phyloP scores from a whole-genome alignment of 2,113 vertebrate genomes.

The Peromyscus polionotus region DNA sequence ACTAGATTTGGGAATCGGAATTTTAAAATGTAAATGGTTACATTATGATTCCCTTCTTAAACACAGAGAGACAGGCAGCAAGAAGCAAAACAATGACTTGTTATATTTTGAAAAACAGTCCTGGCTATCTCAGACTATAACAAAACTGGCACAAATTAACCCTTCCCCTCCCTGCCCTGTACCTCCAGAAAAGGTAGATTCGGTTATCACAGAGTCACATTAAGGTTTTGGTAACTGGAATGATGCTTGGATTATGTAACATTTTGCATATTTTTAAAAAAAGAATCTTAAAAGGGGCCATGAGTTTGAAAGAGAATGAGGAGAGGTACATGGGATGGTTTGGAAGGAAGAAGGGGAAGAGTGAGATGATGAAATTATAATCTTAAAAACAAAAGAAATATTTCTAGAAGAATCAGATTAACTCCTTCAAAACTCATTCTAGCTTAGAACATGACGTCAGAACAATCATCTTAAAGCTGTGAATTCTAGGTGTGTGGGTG shows the following conservation, averaged over 20 bases:
- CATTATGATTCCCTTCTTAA: neutral
- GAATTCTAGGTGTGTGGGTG: neutral
- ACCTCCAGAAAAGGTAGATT: neutral
- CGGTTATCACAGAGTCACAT: neutral
- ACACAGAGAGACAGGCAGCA: neutral
- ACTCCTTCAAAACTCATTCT: conserved; percentile 47
- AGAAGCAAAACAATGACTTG: neutral
- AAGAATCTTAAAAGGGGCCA: neutral
- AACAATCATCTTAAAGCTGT: neutral
- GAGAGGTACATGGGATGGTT: neutral
- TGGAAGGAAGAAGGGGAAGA: neutral
- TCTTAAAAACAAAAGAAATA: neutral
- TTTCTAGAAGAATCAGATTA: neutral
- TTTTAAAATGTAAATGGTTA: conserved; percentile 50
- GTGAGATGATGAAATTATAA: neutral
- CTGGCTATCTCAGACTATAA: neutral
- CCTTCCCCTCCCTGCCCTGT: too few species aligned
- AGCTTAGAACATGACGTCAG: conserved; percentile 10
- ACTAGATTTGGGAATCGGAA: conserved; percentile 1
- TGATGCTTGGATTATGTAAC: conserved; percentile 35
- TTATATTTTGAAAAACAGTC: conserved; percentile 47
- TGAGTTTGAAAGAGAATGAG: neutral
- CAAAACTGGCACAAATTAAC: conserved; percentile 8
- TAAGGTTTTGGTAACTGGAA: conserved; percentile 18
- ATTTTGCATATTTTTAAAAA: neutral